Conservation (phyloP, 1,140 invertebrate genomes). For the Drosophila ambigua region DNA sequence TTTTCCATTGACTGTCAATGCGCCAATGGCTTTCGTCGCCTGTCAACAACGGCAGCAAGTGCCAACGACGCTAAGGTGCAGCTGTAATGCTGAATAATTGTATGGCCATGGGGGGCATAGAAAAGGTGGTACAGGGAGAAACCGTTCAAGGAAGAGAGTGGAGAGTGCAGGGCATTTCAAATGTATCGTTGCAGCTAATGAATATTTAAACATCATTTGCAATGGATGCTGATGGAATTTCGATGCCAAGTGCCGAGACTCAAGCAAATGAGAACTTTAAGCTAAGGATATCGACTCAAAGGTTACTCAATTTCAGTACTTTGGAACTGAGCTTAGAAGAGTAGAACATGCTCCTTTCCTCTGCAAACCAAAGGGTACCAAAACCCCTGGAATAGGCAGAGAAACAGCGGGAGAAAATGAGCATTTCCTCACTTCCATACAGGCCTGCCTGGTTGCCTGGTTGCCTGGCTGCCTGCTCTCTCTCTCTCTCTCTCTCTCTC, state of each 20-base stretch:
- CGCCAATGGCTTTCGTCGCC: constrained; percentile 48
- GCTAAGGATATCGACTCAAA: too few species aligned
- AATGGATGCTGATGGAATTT: constrained; percentile 63
- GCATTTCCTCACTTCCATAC: constrained; percentile 32
- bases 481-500: not conserved
- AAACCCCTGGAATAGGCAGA: too few species aligned
- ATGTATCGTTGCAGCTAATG: constrained; percentile 65
- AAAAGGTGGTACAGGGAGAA: not conserved
- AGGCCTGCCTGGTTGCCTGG: too few species aligned
- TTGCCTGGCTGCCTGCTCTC: too few species aligned
- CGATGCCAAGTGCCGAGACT: constrained; percentile 36
- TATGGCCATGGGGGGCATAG: not conserved
- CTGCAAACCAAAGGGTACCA: too few species aligned
- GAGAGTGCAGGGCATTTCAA: constrained; percentile 39
- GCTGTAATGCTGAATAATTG: constrained; percentile 37
- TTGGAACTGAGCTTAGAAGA: too few species aligned
- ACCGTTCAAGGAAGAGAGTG: not conserved
- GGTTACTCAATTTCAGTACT: too few species aligned
- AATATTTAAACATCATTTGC: constrained; percentile 69
- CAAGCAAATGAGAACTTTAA: not conserved
- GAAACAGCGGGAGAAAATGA: constrained; percentile 31
- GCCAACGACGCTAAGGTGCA: constrained; percentile 29
- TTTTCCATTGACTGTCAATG: constrained; percentile 59
- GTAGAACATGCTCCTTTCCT: too few species aligned
- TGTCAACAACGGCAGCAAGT: constrained; percentile 51